Evolutionary conservation across 2,797 vertebrate species (phyloP).

Genomic region (Protonibea diacanthus): DNA sequence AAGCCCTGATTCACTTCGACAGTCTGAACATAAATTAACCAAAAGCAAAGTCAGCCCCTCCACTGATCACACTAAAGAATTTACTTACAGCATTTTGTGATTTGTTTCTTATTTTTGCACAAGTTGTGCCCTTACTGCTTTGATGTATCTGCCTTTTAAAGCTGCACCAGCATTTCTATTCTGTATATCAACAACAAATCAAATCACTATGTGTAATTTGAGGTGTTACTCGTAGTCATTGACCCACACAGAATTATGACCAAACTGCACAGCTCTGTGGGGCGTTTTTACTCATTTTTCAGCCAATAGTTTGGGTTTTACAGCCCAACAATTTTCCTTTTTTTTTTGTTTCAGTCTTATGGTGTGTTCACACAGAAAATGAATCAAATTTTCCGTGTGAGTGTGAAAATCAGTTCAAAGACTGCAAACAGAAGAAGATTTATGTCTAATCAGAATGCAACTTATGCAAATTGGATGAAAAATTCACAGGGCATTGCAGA

Average conservation of each 20-base stretch:
- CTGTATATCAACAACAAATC: neutral
- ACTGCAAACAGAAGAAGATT: too few species aligned
- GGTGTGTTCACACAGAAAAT: too few species aligned
- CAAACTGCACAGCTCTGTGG: too few species aligned
- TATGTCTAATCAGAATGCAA: too few species aligned
- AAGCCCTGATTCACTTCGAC: neutral
- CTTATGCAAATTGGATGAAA: too few species aligned
- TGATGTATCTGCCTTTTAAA: neutral
- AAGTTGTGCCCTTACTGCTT: too few species aligned
- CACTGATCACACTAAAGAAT: neutral
- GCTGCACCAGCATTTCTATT: neutral
- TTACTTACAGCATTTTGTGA: neutral
- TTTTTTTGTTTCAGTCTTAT: neutral
- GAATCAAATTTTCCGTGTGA: too few species aligned
- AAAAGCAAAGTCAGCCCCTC: neutral
- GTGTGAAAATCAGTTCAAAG: too few species aligned
- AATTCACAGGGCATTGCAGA: too few species aligned
- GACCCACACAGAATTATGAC: neutral
- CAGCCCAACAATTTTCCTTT: neutral
- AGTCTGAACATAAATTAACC: neutral
- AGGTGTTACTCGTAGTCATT: neutral
- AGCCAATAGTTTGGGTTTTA: neutral
- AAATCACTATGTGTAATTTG: neutral
- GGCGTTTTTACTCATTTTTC: neutral
- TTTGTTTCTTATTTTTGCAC: neutral